Evolutionary conservation across 2,888 invertebrate species (phyloP), one percentile per base, ranked within the genome.

Genomic region (Trachelus iudaicus): DNA sequence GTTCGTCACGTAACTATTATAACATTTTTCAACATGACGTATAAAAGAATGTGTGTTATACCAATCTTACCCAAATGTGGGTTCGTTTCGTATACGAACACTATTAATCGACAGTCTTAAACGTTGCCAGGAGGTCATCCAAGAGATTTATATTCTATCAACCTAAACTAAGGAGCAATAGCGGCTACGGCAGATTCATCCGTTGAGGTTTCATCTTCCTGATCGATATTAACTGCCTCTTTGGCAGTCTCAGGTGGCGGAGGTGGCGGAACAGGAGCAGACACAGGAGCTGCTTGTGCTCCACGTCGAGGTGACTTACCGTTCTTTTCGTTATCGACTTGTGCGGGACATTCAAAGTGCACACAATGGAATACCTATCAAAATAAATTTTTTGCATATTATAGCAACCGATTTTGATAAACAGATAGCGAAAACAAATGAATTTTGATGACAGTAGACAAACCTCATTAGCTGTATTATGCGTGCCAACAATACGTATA

Each of bases 381-480:
- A 56, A 33, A 13, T 31, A 81, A 79, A 81, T 71, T 75, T 40
- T 75, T 75, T 37, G 23, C 15, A 4, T 37, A 71, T 71, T 31
- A 31, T 3, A 33, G 13, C 33, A 33, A 71, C 11, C 15, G 15
- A 2, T 56, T 56, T 56, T 56, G 9, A 56, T 56, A 15, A 15
- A 33, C n/a, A 4, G 40, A 40, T 40, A 13, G 76, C 40, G 75
- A 34, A 71, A 79, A 13, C 74, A 73, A 76, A 73, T 35, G 31
- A 40, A 78, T 73, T 75, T n/a, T 11, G 75, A 13, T 73, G 23
- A 68, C 12, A 75, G n/a, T 69, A 56, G 79, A 83, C 83, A 87
- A 91, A 96, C 98, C 95, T 98, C 98, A 92, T 99, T 99, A 0
- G 98, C 99, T 23, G 99, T 98, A 92, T 99, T 99, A 87, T 96